Conservation (phyloP, 1,140 invertebrate genomes). For the Cotesia chilonis region DNA sequence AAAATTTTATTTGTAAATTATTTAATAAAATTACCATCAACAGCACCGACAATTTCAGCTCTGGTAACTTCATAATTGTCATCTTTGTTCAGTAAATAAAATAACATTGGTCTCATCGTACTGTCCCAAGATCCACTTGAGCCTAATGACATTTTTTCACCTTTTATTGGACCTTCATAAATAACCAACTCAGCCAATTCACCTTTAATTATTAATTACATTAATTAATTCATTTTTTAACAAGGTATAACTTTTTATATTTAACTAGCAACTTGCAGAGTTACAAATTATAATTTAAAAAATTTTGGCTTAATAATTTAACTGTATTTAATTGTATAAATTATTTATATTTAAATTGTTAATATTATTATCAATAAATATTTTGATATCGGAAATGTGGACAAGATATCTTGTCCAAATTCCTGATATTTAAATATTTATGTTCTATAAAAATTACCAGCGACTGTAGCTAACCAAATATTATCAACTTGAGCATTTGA, state of each 20-base stretch:
- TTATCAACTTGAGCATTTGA: constrained; percentile 64
- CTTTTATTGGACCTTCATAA: constrained; percentile 68
- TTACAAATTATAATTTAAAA: neutral
- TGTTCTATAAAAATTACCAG: constrained; percentile 58
- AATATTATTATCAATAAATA: no score
- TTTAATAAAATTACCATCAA: constrained; percentile 68
- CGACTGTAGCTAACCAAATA: constrained; percentile 70
- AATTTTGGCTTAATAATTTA: neutral
- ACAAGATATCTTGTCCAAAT: no score
- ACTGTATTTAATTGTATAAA: no score
- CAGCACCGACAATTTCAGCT: constrained; percentile 72
- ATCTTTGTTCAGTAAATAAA: constrained; percentile 65
- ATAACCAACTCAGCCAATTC: constrained; percentile 73
- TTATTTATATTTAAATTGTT: constrained; percentile 18
- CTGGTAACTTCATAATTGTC: constrained; percentile 71
- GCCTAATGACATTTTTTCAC: constrained; percentile 64
- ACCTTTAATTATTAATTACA: constrained; percentile 58
- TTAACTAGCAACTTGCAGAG: no score
- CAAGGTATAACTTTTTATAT: no score
- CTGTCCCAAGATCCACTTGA: constrained; percentile 73
- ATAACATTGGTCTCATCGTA: constrained; percentile 67
- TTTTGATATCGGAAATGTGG: neutral
- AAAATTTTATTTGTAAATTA: neutral
- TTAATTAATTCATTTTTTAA: no score
- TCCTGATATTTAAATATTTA: neutral